Percentiles rank a stretch among this genome's conserved stretches.
Conservation (phyloP, 2,888 invertebrate genomes). For the Drosophila austrosaltans region DNA sequence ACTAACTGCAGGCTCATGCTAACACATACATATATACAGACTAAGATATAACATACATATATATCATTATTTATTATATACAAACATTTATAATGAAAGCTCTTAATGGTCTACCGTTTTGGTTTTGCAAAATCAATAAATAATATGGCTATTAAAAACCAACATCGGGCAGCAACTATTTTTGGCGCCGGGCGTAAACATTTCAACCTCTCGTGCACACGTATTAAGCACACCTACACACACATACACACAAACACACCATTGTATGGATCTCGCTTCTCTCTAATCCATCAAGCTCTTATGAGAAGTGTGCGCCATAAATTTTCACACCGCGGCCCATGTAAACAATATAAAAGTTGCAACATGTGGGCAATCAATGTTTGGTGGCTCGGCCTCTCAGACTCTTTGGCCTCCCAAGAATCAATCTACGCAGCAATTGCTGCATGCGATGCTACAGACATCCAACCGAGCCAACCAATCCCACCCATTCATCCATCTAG, state of each 20-base stretch:
- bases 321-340: conserved; percentile 54
- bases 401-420: conserved; percentile 3
- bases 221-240: neutral
- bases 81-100: conserved; percentile 54
- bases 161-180: conserved; percentile 42
- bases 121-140: conserved; percentile 66
- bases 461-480: neutral
- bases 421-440: conserved; percentile 41
- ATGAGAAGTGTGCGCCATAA: conserved; percentile 69
- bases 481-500: neutral
- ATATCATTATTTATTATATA: conserved; percentile 45
- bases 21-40: conserved; percentile 28
- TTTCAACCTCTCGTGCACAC: neutral
- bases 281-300: conserved; percentile 69
- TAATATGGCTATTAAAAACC: conserved; percentile 55
- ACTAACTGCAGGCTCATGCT: conserved; percentile 45
- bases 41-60: conserved; percentile 24
- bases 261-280: conserved; percentile 22
- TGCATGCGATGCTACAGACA: conserved; percentile 20
- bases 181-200: conserved; percentile 59
- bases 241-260: conserved; percentile 22
- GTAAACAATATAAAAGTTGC: conserved; percentile 75
- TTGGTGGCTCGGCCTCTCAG: neutral
- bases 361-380: conserved; percentile 63
- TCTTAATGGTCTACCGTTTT: conserved; percentile 58